These are phyloP conservation scores for Miltochrista miniata DNA, from an alignment of 2,888 invertebrate genomes.

Conservation along the genomic window DNA sequence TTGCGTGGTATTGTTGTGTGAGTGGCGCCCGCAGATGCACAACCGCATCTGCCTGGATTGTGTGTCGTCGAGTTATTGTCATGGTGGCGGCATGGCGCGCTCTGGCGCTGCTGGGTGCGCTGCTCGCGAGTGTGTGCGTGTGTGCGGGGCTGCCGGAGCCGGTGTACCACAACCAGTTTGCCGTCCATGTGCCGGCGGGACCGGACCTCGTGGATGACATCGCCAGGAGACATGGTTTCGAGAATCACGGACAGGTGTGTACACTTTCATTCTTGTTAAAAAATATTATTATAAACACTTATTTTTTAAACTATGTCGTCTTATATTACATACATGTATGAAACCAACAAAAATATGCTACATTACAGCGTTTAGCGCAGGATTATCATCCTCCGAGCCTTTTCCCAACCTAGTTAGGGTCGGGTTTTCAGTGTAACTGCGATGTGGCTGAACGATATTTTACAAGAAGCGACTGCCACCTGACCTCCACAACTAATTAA, in stretches of 20 bases:
- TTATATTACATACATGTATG: too few relatives aligned
- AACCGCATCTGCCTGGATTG: slow-evolving; percentile 59
- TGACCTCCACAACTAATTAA: too few relatives aligned
- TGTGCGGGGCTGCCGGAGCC: slow-evolving; percentile 49
- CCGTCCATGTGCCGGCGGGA: slow-evolving; percentile 92
- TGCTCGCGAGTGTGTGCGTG: slow-evolving; percentile 44
- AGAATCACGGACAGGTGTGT: slow-evolving; percentile 94
- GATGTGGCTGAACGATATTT: too few relatives aligned
- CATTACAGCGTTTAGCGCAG: too few relatives aligned
- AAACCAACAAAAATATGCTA: too few relatives aligned
- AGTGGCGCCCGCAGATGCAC: slow-evolving; percentile 50
- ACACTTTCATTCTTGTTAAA: too few relatives aligned
- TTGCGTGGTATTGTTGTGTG: slow-evolving; percentile 30
- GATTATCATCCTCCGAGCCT: too few relatives aligned
- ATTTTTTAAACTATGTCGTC: too few relatives aligned
- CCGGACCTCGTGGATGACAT: slow-evolving; percentile 88
- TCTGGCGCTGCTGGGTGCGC: slow-evolving; percentile 62
- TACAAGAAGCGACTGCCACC: too few relatives aligned
- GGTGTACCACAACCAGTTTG: slow-evolving; percentile 92
- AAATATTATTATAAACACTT: too few relatives aligned
- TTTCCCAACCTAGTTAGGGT: too few relatives aligned
- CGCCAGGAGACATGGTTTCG: slow-evolving; percentile 93
- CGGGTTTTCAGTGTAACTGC: too few relatives aligned
- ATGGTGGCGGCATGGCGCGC: slow-evolving; percentile 76
- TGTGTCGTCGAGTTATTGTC: slow-evolving; percentile 45